Evolutionary conservation across 1,140 invertebrate species (phyloP), one percentile per base, ranked within the genome.

Genomic region (Apocrypta bakeri): DNA sequence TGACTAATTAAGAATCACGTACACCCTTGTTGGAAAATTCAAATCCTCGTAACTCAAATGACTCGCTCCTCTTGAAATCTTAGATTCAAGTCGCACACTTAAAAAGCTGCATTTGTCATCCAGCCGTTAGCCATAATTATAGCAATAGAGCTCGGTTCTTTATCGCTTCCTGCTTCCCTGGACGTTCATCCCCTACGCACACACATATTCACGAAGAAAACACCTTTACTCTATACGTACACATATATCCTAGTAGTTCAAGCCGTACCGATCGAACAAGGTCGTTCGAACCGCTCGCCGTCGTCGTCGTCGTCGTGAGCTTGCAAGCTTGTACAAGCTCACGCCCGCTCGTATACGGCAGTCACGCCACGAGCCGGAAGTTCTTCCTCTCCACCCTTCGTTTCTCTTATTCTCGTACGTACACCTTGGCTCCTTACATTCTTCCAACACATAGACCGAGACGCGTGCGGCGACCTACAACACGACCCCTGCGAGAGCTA

Each of bases 341-440:
- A 33, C 64, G 29, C 68, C 27, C 68, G 6, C 21, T 31, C 12
- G 71, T 69, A 68, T 29, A 66, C 56, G 27, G 78, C 77, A 84
- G 85, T 87, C 85, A 88, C 85, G 86, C 84, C 84, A 87, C 83
- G 80, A 87, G 76, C 83, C 84, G 85, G 83, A 87, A 86, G 81
- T 80, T 68, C 56, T 17, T 42, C 25, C 11, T 66, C 12, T 78
- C 17, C 29, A 14, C 6, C 75, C 61, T 66, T 48, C 73, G 29
- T 82, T 82, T 82, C 73, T 82, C 80, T 76, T 76, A 82, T 76
- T 82, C 80, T 76, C 73, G 73, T 69, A 71, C 73, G 80, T 82
- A 76, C 73, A 75, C 79, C 69, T 75, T 56, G 27, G 33, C 25
- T 71, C 37, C 77, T 63, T 56, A 37, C 31, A 24, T 40, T 74